These are phyloP conservation scores for Syrmaticus mikado DNA, from an alignment of 2,113 vertebrate species.

Conservation along the genomic window DNA sequence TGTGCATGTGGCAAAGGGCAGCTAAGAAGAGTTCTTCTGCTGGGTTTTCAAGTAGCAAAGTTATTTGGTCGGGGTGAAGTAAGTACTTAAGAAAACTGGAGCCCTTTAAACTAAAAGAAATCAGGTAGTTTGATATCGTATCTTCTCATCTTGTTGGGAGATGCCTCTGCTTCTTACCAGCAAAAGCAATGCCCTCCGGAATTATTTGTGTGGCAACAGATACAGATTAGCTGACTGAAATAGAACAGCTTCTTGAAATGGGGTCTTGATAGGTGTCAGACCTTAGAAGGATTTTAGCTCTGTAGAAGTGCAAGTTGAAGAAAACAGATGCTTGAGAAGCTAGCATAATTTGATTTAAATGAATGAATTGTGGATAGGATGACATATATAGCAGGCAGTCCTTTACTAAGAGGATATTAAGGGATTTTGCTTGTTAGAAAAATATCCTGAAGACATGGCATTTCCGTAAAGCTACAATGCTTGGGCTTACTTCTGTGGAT, in stretches of 20 bases:
- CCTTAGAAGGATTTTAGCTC: not conserved
- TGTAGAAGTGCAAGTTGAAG: not conserved
- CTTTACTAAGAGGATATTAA: not conserved
- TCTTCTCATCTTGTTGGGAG: not conserved
- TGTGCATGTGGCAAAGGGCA: not conserved
- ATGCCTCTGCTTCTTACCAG: not conserved
- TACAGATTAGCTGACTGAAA: not conserved
- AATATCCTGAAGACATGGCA: not conserved
- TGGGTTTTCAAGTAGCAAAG: not conserved
- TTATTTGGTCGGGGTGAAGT: not conserved
- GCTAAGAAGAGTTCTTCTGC: not conserved
- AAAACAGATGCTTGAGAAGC: not conserved
- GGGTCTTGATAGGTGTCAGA: not conserved
- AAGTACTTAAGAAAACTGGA: not conserved
- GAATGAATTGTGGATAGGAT: not conserved
- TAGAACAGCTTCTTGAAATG: not conserved
- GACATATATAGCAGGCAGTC: not conserved
- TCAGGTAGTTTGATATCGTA: not conserved
- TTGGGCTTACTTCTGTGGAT: not conserved
- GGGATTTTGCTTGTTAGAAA: not conserved
- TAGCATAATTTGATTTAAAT: accelerated
- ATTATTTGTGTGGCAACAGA: not conserved
- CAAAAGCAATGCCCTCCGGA: not conserved
- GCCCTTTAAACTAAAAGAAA: not conserved
- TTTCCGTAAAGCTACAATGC: not conserved